A percentile compares a stretch with the other conserved stretches of the same genome.
These are phyloP conservation scores for Nomada fabriciana DNA, from an alignment of 2,888 invertebrate genomes.

Conservation along the genomic window DNA sequence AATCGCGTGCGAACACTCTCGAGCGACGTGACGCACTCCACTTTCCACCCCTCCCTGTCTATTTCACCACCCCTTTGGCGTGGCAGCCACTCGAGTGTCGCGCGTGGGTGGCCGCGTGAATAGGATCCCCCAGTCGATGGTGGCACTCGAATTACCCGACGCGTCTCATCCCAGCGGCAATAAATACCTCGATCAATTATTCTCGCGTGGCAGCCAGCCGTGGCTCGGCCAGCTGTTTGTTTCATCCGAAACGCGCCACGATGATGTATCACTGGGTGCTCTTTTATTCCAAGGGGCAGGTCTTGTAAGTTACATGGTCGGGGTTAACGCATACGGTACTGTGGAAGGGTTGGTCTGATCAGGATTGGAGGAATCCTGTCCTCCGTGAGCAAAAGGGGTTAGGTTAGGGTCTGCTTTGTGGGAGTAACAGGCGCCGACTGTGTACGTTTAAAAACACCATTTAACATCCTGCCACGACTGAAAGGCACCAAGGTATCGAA, in stretches of 20 bases:
- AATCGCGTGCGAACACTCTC: constrained; percentile 43
- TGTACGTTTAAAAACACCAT: too few species aligned
- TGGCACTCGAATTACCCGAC: constrained; percentile 62
- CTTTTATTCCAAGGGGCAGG: neutral
- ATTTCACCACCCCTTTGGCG: neutral
- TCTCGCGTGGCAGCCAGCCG: constrained; percentile 33
- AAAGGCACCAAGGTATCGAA: neutral
- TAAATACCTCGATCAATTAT: constrained; percentile 71
- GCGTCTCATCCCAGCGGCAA: constrained; percentile 61
- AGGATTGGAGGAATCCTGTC: neutral
- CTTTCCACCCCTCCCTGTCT: constrained; percentile 53
- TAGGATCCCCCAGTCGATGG: constrained; percentile 47
- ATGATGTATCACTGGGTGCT: constrained; percentile 30
- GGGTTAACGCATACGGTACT: constrained; percentile 14
- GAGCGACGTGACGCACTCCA: constrained; percentile 33
- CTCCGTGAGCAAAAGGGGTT: too few species aligned
- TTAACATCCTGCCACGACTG: too few species aligned
- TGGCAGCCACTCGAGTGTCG: constrained; percentile 56
- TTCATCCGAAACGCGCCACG: constrained; percentile 2
- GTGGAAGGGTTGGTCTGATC: neutral
- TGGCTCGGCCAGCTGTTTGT: constrained; percentile 13
- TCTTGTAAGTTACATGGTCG: constrained; percentile 39
- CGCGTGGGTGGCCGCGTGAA: constrained; percentile 59
- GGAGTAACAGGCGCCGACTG: too few species aligned
- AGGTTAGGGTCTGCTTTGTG: too few species aligned